Evolutionary conservation across 2,797 vertebrate species (phyloP), one percentile per base, ranked within the genome.

Genomic region (Zenarchopterus dispar): DNA sequence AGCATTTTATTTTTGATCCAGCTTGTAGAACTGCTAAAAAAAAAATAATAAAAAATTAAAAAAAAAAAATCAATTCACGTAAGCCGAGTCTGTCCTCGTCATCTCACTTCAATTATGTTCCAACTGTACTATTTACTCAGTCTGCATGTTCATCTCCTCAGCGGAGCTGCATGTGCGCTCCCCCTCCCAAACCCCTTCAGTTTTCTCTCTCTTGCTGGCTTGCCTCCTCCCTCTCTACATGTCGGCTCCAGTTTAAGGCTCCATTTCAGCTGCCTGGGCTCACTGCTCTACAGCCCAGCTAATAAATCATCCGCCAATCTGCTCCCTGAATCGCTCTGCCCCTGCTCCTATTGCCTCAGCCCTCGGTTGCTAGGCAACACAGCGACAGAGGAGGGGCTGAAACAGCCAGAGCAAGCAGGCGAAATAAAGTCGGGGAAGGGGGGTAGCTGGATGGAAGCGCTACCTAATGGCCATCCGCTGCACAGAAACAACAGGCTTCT

Each of bases 271-370:
- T 94, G 94, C 94, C 88, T 68, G 87, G 89, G 91, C 93, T 95
- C 93, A 84, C 93, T 78, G 83, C 85, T 91, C 93, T 92, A 85
- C 67, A 91, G 93, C 93, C 93, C 91, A 77, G 84, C 92, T 92
- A 93, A 97, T 97, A 96, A 96, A 97, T 98, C 96, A 96, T 90
- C 94, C 92, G 75, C 93, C 94, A 93, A 93, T 95, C 95, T 93
- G 94, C 94, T 94, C 93, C 74, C 91, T 87, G 93, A 94, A 95
- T 95, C 75, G 92, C 92, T 91, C 92, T 91, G 93, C 93, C 95
- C 92, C 88, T 74, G 87, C 93, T 89, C 90, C 85, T 81, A 94
- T 90, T 92, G 94, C 95, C 94, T 95, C 84, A 88, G 92, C 92
- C 93, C 93, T 23, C 61, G 84, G 96, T 97, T 96, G 96, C 96